A percentile compares a stretch with the other conserved stretches of the same genome.
Evolutionary conservation across 2,797 vertebrate species (phyloP).

Genomic region (Sciurus carolinensis): DNA sequence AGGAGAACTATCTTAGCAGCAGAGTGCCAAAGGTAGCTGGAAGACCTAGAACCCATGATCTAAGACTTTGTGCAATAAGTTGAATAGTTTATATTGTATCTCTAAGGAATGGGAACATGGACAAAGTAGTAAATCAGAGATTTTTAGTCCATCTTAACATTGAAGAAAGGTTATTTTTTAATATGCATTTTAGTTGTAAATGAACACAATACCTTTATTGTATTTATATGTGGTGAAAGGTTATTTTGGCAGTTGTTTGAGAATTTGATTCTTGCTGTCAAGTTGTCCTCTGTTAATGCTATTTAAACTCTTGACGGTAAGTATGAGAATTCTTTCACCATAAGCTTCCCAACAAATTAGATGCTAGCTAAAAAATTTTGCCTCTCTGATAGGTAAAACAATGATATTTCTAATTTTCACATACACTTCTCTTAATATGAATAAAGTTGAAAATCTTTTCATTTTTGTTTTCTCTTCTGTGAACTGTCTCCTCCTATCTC

Average conservation of each 20-base stretch:
- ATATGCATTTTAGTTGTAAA: too few relatives aligned
- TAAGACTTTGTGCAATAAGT: too few relatives aligned
- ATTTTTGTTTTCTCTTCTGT: background rate
- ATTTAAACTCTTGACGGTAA: background rate
- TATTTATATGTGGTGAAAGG: background rate
- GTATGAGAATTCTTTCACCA: background rate
- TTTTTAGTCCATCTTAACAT: background rate
- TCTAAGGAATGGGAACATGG: background rate
- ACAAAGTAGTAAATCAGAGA: background rate
- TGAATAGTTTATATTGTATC: background rate
- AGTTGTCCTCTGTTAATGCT: background rate
- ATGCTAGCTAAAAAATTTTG: background rate
- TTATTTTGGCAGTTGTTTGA: background rate
- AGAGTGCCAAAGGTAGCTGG: accelerated
- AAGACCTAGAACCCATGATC: too few relatives aligned
- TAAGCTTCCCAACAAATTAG: background rate
- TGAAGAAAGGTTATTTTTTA: background rate
- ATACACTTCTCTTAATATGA: background rate
- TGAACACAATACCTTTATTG: too few relatives aligned
- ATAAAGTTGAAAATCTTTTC: background rate
- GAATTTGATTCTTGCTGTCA: background rate
- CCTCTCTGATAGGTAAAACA: background rate
- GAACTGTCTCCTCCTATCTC: background rate
- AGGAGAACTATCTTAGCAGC: accelerated
- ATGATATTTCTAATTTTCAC: background rate